Conservation (phyloP, 2,113 vertebrate species). For the Zosterops japonicus region DNA sequence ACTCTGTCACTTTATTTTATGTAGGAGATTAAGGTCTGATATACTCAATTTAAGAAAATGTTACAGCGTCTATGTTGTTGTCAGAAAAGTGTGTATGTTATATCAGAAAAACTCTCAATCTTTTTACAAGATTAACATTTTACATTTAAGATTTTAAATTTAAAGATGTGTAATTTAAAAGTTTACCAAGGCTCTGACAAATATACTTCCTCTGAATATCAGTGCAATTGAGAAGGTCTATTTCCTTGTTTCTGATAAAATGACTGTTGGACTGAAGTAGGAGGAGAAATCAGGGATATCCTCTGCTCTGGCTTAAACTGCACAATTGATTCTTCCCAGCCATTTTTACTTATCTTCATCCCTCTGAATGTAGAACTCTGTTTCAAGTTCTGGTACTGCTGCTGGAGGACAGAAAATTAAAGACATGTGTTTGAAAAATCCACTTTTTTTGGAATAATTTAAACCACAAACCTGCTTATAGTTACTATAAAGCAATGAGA, state of each 20-base stretch:
- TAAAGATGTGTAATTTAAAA: background rate
- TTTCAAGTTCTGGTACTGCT: background rate
- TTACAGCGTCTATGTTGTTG: background rate
- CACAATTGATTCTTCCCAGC: background rate
- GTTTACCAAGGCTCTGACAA: background rate
- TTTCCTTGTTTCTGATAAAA: background rate
- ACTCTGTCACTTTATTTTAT: background rate
- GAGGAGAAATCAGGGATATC: background rate
- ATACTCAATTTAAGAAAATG: background rate
- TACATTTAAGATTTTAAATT: background rate
- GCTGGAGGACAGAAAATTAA: background rate
- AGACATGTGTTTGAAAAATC: background rate
- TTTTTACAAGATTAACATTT: background rate
- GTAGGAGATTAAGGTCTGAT: background rate
- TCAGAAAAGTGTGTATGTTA: background rate
- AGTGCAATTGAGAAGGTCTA: background rate
- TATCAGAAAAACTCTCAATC: background rate
- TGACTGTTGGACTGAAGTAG: background rate
- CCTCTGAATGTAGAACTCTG: background rate
- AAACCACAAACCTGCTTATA: background rate
- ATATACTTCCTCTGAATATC: background rate
- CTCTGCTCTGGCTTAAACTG: background rate
- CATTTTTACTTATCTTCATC: background rate
- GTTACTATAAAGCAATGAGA: background rate
- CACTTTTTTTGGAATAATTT: fast-evolving